Conservation (phyloP, 2,888 invertebrate genomes). For the Adelphocoris suturalis region DNA sequence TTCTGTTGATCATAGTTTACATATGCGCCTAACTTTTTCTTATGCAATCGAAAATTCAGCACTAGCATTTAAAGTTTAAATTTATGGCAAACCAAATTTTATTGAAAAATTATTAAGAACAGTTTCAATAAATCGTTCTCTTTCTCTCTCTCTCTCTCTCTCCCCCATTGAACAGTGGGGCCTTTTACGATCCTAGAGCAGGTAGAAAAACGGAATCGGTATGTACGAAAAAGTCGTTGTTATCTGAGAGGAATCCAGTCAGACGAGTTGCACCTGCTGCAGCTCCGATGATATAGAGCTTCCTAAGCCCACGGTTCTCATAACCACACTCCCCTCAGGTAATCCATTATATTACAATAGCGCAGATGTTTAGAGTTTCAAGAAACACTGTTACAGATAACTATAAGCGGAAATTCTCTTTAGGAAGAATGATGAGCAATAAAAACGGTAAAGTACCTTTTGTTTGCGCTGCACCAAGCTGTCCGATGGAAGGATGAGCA, state of each 20-base stretch:
- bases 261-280: slow-evolving; percentile 14
- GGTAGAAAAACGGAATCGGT: not conserved
- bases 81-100: too few relatives aligned
- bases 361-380: not conserved
- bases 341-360: not conserved
- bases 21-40: too few relatives aligned
- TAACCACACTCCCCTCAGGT: not conserved
- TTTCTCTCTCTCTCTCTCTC: too few relatives aligned
- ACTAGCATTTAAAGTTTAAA: too few relatives aligned
- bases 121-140: too few relatives aligned
- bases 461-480: not conserved
- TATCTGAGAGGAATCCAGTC: not conserved
- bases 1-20: too few relatives aligned
- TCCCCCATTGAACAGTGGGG: too few relatives aligned
- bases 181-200: not conserved
- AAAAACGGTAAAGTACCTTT: not conserved
- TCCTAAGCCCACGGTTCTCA: not conserved
- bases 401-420: not conserved
- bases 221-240: not conserved
- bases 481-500: not conserved
- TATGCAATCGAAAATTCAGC: too few relatives aligned
- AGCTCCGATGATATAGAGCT: not conserved
- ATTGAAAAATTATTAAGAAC: too few relatives aligned
- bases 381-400: not conserved
- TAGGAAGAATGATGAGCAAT: not conserved